Evolutionary conservation across 2,888 invertebrate genomes (phyloP).

Genomic region (Encarsia formosa): DNA sequence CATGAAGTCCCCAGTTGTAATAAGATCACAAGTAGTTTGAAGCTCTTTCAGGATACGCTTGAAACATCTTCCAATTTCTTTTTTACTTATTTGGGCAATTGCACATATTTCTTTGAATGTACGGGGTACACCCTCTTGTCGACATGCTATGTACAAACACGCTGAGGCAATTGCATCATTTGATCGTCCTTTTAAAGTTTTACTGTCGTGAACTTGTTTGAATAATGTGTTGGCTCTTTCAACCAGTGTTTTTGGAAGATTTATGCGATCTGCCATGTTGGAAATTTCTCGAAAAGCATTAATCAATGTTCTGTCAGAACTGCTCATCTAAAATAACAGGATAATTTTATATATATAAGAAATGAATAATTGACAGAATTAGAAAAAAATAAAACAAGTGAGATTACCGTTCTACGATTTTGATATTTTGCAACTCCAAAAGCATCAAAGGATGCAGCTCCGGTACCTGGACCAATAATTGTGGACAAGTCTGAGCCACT

Average conservation of each 20-base stretch:
- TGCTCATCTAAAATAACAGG: slow-evolving; percentile 72
- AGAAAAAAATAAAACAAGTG: too few relatives aligned
- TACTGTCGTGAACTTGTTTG: slow-evolving; percentile 97
- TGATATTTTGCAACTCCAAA: slow-evolving; percentile 69
- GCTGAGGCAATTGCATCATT: slow-evolving; percentile 99
- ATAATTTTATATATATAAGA: too few relatives aligned
- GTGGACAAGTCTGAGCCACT: slow-evolving; percentile 96
- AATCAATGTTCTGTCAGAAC: slow-evolving; percentile 90
- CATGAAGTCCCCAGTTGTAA: slow-evolving; percentile 99
- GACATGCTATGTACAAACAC: slow-evolving; percentile 96
- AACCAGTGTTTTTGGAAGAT: slow-evolving; percentile 93
- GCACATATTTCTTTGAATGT: slow-evolving; percentile 99
- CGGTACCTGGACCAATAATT: slow-evolving; percentile 73
- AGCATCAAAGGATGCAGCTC: slow-evolving; percentile 82
- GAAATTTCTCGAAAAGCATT: slow-evolving; percentile 96
- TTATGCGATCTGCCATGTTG: slow-evolving; percentile 97
- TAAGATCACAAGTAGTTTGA: slow-evolving; percentile 94
- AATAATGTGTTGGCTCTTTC: slow-evolving; percentile 95
- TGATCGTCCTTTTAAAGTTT: slow-evolving; percentile 89
- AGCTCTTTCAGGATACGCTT: slow-evolving; percentile 93
- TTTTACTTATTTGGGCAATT: slow-evolving; percentile 97
- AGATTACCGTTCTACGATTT: slow-evolving; percentile 59
- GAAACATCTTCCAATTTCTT: slow-evolving; percentile 98
- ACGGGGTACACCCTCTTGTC: slow-evolving; percentile 97
- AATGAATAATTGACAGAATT: too few relatives aligned